Evolutionary conservation across 92 coral and sea anemone species (phyloP), one percentile per base, ranked within the genome.

Genomic region (Epizoanthus illoricatus): DNA sequence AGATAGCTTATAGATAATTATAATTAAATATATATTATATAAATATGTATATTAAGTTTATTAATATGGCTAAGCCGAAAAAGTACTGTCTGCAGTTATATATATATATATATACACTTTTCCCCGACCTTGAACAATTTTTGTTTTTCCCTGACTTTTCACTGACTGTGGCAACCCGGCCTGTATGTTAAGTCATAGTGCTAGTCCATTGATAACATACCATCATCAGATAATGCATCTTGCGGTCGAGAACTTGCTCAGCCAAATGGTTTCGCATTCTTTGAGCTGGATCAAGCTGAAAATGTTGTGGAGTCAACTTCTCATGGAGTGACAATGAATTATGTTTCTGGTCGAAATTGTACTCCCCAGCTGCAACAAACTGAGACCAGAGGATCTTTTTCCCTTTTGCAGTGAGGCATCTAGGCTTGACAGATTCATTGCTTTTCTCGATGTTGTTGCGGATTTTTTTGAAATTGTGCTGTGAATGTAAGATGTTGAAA

Each of bases 391-490:
- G 83, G 61, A 89, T 86, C 8, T 49, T 71, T 36, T 89, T 86
- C 3, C 90, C 91, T 42, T 28, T 58, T 73, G n/a, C 67, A 12
- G 87, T 85, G 2, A 85, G 84, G 28, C 85, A 85, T 70, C 85
- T 85, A 13, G 88, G 65, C 45, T 78, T 85, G 19, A 70, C 88
- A 9, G 55, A 15, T 19, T 7, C 5, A 62, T 75, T 80, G 24
- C 87, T 81, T 81, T 89, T 82, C 63, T 81, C 84, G n/a, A 89
- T 21, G 39, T 89, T 89, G 85, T 89, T 89, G 3, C 92, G 70
- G 9, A 89, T 74, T 75, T 89, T 89, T 67, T 89, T 89, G 75
- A 89, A 82, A 54, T 80, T 86, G 69, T 89, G 92, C 92, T 89
- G 79, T 20, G 74, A 73, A 52, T n/a, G n/a, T n/a, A n/a, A n/a